Base-by-base conservation (phyloP, 2,797 vertebrate species). In the Malurus leucopterus region DNA sequence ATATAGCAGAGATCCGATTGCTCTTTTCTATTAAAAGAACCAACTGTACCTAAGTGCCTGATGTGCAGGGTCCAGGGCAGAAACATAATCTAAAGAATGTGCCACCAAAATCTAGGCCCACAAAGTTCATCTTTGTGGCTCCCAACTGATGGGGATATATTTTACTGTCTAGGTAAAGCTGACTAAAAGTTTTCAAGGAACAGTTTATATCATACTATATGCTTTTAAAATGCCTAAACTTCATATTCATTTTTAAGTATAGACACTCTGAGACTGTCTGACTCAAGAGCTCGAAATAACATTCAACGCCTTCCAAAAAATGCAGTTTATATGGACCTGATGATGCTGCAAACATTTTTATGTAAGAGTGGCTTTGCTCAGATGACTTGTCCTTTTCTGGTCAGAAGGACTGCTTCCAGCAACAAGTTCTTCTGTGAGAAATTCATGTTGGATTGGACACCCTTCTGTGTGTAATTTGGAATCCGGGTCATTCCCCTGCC, bases 1-100 rank as follows among this genome's bases (percentile, higher is more conserved):
- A 67, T 44, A 82, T 67, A 88, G 57, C 43, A 90, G 79, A 44
- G 82, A 88, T 90, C 65, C 8, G 3, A 64, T 88, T 89, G 73
- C 89, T 90, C 41, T 47, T 49, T 32, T 68, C 63, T 89, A 69
- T 77, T 87, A 86, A 89, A 83, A 92, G 83, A 93, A 55, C 27
- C 29, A 59, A 69, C 41, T 26, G 36, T 51, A 77, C 14, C 15
- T 69, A 69, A 86, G 34, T 1, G 3, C 17, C 41, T 51, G 20
- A 75, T 63, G 51, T 59, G 63, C 67, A 81, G 24, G 40, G 46
- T 59, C 53, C 24, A 41, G 36, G 51, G 53, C 34, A 80, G 58
- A 58, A 85, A 74, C 11, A 64, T 29, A 71, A 77, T 70, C 58
- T 74, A 73, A 91, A 91, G 61, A 82, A 91, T 44, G 43, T 68